Percentiles rank a stretch among this genome's conserved stretches.
These are phyloP conservation scores for Clostera curtula DNA, from an alignment of 2,888 invertebrate species.

Conservation along the genomic window DNA sequence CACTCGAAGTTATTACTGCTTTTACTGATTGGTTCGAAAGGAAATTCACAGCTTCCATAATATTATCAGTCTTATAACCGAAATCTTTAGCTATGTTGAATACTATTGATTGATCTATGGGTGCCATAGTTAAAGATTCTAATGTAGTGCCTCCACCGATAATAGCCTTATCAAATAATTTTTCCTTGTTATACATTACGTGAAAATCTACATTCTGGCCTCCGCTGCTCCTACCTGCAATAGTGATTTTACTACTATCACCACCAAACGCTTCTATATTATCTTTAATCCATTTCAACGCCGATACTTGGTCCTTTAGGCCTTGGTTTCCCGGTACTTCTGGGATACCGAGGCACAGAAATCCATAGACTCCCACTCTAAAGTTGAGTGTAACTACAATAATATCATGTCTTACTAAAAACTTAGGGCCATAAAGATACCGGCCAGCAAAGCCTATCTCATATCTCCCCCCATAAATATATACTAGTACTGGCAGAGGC, in stretches of 20 bases:
- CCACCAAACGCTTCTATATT: slow-evolving; percentile 32
- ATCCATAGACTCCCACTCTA: slow-evolving; percentile 20
- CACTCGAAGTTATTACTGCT: slow-evolving; percentile 8
- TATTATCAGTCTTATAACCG: slow-evolving; percentile 7
- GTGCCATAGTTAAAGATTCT: slow-evolving; percentile 2
- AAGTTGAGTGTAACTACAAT: slow-evolving; percentile 24
- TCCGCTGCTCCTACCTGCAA: slow-evolving; percentile 22
- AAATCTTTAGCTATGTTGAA: slow-evolving; percentile 11
- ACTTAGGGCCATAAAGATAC: slow-evolving; percentile 22
- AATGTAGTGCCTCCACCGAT: slow-evolving; percentile 12
- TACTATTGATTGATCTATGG: slow-evolving; percentile 4
- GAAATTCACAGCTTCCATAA: slow-evolving; percentile 9
- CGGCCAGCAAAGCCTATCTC: slow-evolving; percentile 20
- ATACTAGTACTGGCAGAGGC: slow-evolving; percentile 4
- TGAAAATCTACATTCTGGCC: slow-evolving; percentile 15
- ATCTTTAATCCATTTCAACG: slow-evolving; percentile 25
- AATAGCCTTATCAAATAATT: slow-evolving; percentile 16
- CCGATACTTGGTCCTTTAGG: slow-evolving; percentile 26
- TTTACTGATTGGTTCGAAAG: slow-evolving; percentile 7
- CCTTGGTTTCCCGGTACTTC: slow-evolving; percentile 27
- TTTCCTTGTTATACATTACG: slow-evolving; percentile 10
- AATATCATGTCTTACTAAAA: slow-evolving; percentile 20
- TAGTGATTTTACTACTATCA: slow-evolving; percentile 22
- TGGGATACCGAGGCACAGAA: slow-evolving; percentile 19
- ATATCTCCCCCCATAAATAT: slow-evolving; percentile 4